Evolutionary conservation across 2,888 invertebrate genomes (phyloP), one percentile per base, ranked within the genome.

Genomic region (Ochropleura plecta): DNA sequence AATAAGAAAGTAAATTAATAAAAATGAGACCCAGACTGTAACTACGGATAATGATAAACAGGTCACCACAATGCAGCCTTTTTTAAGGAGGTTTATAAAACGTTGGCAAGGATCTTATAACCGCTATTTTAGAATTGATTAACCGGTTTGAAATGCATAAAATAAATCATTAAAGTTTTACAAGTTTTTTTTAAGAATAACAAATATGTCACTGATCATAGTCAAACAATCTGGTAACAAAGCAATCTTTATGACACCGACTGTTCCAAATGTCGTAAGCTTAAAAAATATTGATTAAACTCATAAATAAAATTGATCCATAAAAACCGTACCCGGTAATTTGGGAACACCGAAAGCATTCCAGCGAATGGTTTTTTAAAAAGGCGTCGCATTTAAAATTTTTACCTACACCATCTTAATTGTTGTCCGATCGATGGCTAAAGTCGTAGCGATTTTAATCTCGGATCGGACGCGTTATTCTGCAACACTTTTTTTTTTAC

Each of bases 351-450:
- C 87, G 84, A 86, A 87, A 89, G 88, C 88, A 89, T 88, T 87
- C 80, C 81, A 73, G 79, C 80, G 86, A 88, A 89, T 89, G 87
- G 87, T 77, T 88, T 90, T 89, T 89, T 90, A 89, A 90, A 91
- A 91, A 91, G 88, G 87, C 89, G 90, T 91, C 90, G 87, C 88
- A 88, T 88, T 86, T 86, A 83, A 90, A 89, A 89, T 85, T 88
- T 89, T 88, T 88, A 88, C 88, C 86, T 88, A 85, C 85, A 87
- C 87, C 87, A 90, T 90, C 90, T 91, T 92, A 92, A 92, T 92
- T 91, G 91, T 91, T 89, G 89, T 79, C 85, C 88, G 90, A 91
- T 91, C 89, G 89, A 90, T 88, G 89, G 86, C 85, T 89, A 78
- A 86, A 90, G 91, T 90, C 86, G 88, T 84, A 78, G 77, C 86